Evolutionary conservation across 1,140 invertebrate genomes (phyloP).

Genomic region (Cephus cinctus): DNA sequence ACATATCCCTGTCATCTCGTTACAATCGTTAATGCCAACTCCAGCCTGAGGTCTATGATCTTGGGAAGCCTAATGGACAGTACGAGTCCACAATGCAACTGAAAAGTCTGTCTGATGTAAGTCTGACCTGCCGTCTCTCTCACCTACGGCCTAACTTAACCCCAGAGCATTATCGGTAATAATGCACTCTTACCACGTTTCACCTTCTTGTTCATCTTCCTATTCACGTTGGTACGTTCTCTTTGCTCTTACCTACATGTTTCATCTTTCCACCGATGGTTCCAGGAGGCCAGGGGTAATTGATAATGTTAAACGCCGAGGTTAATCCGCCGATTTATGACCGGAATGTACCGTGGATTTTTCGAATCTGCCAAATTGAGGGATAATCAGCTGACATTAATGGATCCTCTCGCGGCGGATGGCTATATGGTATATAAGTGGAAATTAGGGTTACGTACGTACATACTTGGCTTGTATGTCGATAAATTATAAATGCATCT

Average conservation of each 20-base stretch:
- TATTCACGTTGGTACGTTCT: neutral
- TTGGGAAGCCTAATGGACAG: neutral
- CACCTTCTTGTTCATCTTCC: constrained; percentile 13
- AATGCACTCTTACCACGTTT: constrained; percentile 20
- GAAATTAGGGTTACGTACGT: neutral
- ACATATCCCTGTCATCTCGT: neutral
- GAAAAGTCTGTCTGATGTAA: neutral
- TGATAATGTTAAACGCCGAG: constrained; percentile 51
- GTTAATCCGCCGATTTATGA: constrained; percentile 54
- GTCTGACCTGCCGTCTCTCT: constrained; percentile 14
- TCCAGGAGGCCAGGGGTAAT: constrained; percentile 36
- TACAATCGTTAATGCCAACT: neutral
- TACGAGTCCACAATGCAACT: neutral
- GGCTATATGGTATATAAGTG: too few relatives aligned
- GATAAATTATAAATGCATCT: too few relatives aligned
- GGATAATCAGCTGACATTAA: constrained; percentile 42
- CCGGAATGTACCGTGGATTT: constrained; percentile 34
- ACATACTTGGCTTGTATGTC: neutral
- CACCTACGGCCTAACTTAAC: constrained; percentile 13
- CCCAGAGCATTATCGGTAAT: constrained; percentile 24
- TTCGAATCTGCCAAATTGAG: constrained; percentile 43
- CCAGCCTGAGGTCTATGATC: neutral
- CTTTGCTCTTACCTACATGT: too few relatives aligned
- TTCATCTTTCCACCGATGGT: constrained; percentile 4
- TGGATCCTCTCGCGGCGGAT: neutral